These are phyloP conservation scores for Osmoderma eremita DNA, from an alignment of 2,888 invertebrate species.

Conservation along the genomic window DNA sequence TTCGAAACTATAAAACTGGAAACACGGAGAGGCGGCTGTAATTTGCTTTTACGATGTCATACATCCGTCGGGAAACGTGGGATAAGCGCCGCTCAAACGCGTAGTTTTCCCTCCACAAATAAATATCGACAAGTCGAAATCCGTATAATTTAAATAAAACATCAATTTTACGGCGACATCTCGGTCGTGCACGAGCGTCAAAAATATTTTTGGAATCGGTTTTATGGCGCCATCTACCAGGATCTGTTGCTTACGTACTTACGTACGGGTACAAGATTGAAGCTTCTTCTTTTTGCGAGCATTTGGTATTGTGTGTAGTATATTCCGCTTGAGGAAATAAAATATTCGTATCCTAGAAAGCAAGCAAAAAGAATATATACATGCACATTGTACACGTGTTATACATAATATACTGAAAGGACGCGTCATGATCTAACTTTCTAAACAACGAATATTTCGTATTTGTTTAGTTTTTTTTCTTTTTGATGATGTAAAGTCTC, in stretches of 20 bases:
- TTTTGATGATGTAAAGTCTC: no score
- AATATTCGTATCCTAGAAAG: no score
- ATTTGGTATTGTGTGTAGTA: no score
- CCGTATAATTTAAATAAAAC: constrained; percentile 36
- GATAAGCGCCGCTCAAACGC: constrained; percentile 25
- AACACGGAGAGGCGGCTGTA: constrained; percentile 26
- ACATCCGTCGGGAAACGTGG: constrained; percentile 26
- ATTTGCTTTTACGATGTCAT: constrained; percentile 36
- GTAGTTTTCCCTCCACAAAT: constrained; percentile 22
- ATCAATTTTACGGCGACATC: constrained; percentile 34
- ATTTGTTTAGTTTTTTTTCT: no score
- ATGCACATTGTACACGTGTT: no score
- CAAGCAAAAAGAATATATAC: no score
- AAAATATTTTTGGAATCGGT: constrained; percentile 28
- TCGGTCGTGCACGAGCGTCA: constrained; percentile 24
- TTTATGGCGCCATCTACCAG: neutral
- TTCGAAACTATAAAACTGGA: constrained; percentile 29
- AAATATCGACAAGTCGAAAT: constrained; percentile 33
- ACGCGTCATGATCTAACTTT: no score
- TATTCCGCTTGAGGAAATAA: no score
- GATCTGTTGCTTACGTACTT: constrained; percentile 15
- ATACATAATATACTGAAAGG: no score
- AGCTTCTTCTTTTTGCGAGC: no score
- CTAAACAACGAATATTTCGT: no score
- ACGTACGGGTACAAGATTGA: no score